Percentiles rank a stretch among this genome's conserved stretches.
Evolutionary conservation across 1,140 invertebrate genomes (phyloP).

Genomic region (Drosophila insularis): DNA sequence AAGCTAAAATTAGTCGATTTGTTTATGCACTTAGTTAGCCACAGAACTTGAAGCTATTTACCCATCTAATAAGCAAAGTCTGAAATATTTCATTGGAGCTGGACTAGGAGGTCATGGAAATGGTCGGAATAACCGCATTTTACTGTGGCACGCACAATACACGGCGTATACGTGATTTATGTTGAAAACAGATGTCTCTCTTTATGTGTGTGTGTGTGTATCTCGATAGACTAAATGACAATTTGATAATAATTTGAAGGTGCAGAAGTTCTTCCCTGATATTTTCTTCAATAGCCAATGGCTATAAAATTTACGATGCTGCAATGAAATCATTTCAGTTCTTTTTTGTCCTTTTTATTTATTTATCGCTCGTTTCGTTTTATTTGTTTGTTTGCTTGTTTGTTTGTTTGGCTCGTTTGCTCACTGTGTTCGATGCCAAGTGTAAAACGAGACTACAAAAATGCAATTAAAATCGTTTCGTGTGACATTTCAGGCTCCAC

Average conservation of each 20-base stretch:
- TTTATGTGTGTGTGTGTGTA: conserved; percentile 11
- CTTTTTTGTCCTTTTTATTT: background rate
- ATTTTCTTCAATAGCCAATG: conserved; percentile 6
- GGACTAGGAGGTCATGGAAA: background rate
- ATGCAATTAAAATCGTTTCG: conserved; percentile 75
- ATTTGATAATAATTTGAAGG: conserved; percentile 40
- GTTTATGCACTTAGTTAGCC: background rate
- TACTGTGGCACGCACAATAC: conserved; percentile 27
- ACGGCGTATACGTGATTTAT: conserved; percentile 67
- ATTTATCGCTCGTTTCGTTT: conserved; percentile 25
- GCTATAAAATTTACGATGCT: conserved; percentile 60
- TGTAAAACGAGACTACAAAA: conserved; percentile 51
- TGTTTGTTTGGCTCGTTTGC: background rate
- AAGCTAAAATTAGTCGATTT: conserved; percentile 62
- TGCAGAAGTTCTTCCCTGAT: background rate
- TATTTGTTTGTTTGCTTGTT: conserved; percentile 34
- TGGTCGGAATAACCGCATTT: background rate
- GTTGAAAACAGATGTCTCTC: background rate
- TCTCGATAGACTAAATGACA: conserved; percentile 31
- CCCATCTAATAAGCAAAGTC: background rate
- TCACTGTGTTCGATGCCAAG: conserved; percentile 41
- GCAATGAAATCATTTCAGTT: background rate
- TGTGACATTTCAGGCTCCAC: conserved; percentile 54
- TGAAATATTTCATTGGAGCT: background rate
- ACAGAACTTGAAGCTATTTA: background rate